Base-by-base conservation (phyloP, 2,888 invertebrate species). In the Orthonevra nobilis region DNA sequence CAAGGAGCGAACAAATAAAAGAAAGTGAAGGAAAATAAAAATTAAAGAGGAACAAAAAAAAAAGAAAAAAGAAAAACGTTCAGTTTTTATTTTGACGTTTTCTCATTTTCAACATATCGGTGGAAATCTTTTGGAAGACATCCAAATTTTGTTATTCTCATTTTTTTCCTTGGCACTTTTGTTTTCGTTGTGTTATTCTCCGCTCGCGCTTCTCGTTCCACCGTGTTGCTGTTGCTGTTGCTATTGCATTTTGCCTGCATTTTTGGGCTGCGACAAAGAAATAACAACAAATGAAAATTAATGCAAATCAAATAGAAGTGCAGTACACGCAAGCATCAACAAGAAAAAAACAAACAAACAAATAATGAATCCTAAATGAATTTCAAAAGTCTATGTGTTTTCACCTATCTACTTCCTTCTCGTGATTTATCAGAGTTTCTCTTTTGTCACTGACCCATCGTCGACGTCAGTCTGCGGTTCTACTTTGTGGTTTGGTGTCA, bases 371-470 rank as follows among this genome's bases (percentile, higher is more conserved):
- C 44, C 44, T 64, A 14, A 52, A 63, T 63, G 68, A 70, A 64
- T 77, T 54, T 64, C 9, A 14, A 52, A 64, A 77, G 46, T 46
- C 46, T 77, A 58, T 64, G 52, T 64, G 52, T 70, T 44, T 64
- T 64, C 32, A 56, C 26, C 36, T 40, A 36, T 44, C 50, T 40
- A 64, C 58, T 70, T 77, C 52, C 70, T 61, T 48, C 68, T 64
- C 30, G 70, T 77, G 77, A 77, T 72, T 77, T 70, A 70, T 70
- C 60, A 50, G 42, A 64, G 23, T 70, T 70, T 70, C 64, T 77
- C 44, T 70, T 77, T 72, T 52, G 50, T 23, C 40, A 52, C 56
- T 64, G 70, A 30, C 14, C 70, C 48, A 32, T 34, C 48, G 54
- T 38, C 15, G 28, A 19, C 54, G 32, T 50, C 56, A 61, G 66